phyloP scores from a whole-genome alignment of 2,888 invertebrate species.

The Apoderus coryli region DNA sequence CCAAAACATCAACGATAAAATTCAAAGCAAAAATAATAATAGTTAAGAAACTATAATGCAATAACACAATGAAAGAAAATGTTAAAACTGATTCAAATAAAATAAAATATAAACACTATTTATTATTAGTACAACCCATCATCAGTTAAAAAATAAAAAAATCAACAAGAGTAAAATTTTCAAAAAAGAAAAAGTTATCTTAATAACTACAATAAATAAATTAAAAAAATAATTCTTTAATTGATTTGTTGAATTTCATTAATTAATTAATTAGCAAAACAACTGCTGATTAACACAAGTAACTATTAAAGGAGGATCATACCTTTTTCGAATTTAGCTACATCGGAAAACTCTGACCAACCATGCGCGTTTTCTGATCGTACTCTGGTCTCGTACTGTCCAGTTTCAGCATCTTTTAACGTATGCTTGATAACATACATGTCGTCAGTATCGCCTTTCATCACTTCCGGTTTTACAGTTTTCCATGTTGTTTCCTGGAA shows the following conservation, averaged over 20 bases:
- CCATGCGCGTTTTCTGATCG: conserved; percentile 33
- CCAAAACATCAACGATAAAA: no score
- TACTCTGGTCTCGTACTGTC: conserved; percentile 33
- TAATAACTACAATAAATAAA: no score
- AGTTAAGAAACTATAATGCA: not conserved
- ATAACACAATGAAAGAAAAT: conserved; percentile 1
- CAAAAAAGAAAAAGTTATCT: no score
- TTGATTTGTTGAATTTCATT: no score
- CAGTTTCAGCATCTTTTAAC: conserved; percentile 28
- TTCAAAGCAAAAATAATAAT: not conserved
- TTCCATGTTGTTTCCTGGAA: conserved; percentile 28
- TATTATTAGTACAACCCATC: no score
- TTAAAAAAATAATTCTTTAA: no score
- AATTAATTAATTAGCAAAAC: no score
- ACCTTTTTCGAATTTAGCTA: conserved; percentile 31
- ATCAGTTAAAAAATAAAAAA: no score
- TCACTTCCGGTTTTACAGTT: conserved; percentile 24
- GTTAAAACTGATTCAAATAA: not conserved
- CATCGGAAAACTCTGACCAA: conserved; percentile 33
- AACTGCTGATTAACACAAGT: no score
- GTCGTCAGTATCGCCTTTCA: conserved; percentile 20
- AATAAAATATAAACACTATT: no score
- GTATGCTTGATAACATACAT: conserved; percentile 30
- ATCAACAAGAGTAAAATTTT: no score
- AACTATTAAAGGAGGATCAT: no score